Evolutionary conservation across 2,113 vertebrate species (phyloP).

Genomic region (Lamprotornis superbus): DNA sequence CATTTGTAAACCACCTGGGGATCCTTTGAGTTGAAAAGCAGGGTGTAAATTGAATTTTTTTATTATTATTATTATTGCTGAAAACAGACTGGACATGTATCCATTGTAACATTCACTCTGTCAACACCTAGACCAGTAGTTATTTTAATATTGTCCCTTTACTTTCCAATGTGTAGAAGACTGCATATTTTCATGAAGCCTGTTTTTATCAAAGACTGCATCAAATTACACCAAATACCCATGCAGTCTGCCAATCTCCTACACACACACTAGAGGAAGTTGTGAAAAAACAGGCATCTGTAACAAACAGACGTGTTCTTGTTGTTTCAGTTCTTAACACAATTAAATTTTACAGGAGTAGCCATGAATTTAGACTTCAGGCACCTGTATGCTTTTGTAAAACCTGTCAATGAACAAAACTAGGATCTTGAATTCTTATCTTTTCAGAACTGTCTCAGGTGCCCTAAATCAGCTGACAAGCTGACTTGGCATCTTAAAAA

Average conservation of each 20-base stretch:
- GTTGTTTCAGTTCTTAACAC: background rate
- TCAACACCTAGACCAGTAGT: background rate
- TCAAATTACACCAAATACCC: background rate
- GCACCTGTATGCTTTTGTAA: background rate
- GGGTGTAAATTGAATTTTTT: background rate
- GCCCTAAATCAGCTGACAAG: background rate
- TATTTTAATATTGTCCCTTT: background rate
- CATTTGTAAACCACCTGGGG: background rate
- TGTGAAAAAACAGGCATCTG: background rate
- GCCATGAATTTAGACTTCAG: background rate
- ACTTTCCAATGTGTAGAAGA: background rate
- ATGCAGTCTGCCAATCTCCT: background rate
- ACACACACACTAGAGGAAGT: background rate
- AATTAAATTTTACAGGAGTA: background rate
- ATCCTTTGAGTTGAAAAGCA: background rate
- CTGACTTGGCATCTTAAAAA: background rate
- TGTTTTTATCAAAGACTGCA: background rate
- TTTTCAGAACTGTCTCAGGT: background rate
- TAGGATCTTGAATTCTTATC: background rate
- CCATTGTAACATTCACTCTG: background rate
- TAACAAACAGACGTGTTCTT: background rate
- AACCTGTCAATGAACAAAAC: background rate
- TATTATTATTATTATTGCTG: background rate
- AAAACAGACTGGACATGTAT: background rate
- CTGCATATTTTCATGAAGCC: background rate